Base-by-base conservation (phyloP, 2,888 invertebrate genomes). In the Macrosiphum euphorbiae region DNA sequence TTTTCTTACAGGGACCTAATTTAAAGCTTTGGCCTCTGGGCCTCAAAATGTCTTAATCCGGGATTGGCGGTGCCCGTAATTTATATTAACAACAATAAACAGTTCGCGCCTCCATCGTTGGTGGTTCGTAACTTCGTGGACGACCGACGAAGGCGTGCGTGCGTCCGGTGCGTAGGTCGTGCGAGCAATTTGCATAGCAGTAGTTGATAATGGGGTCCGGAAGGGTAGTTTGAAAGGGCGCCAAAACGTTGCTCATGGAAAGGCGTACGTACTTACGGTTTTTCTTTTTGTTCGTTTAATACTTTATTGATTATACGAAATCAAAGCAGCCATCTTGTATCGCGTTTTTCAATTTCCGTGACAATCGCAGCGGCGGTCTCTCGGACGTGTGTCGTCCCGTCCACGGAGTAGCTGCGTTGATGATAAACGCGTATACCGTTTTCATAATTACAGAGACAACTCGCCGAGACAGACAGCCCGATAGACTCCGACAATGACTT, bases 161-260 rank as follows among this genome's bases (percentile, higher is more conserved):
- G 61, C 8, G 8, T 8, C 58, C 28, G 61, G 11, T 28, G 10
- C 8, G 11, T 61, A 0, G 61, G n/a, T n/a, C n/a, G n/a, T 67
- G 61, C 67, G 16, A 13, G 67, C 16, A n/a, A 58, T 26, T 2
- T 28, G 55, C 10, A 26, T 26, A 28, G 41, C 8, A 26, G 67
- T n/a, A 28, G 67, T 44, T 85, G 85, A 41, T 85, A 85, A 85
- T 24, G 85, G 26, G 4, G 10, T 41, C 26, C 3, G 13, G 13
- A 89, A 89, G 90, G 90, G 90, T 90, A 28, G 67, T 92, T 92
- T 52, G 92, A 92, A 92, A 67, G 88, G 67, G 87, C 92, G 92
- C 92, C 92, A 92, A 90, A 90, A 88, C 11, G 61, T 28, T 35
- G 41, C 28, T 93, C 93, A 93, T 93, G 93, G 93, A 93, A 93